Evolutionary conservation across 2,113 vertebrate species (phyloP).

Genomic region (Calidris pugnax): DNA sequence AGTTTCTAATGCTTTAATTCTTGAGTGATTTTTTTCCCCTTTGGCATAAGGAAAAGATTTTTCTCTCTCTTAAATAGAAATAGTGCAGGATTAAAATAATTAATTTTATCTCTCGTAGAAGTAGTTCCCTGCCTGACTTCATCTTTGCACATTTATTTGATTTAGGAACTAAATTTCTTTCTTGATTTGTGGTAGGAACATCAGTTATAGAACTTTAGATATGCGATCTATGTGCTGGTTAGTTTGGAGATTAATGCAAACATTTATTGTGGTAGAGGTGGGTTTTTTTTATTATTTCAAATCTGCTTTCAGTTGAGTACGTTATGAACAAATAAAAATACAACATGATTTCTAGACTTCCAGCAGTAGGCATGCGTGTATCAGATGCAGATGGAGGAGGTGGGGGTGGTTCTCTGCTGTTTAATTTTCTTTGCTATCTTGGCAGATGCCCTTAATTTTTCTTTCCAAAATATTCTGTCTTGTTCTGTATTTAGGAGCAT

Average conservation of each 20-base stretch:
- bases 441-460: constrained; percentile 5
- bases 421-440: background rate
- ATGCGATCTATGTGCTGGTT: background rate
- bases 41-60: background rate
- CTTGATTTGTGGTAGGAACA: background rate
- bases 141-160: background rate
- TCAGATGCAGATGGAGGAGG: background rate
- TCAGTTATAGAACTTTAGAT: background rate
- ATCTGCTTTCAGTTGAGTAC: background rate
- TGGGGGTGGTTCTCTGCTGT: background rate
- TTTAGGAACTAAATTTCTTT: background rate
- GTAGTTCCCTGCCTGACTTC: background rate
- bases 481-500: background rate
- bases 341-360: background rate
- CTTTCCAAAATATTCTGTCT: background rate
- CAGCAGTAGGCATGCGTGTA: background rate
- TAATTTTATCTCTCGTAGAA: background rate
- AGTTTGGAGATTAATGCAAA: background rate
- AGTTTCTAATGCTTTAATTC: background rate
- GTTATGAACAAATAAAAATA: background rate
- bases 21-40: background rate
- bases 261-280: background rate
- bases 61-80: background rate
- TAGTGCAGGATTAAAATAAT: background rate
- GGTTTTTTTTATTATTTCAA: background rate